Evolutionary conservation across 1,140 invertebrate species (phyloP).

Genomic region (Holcopasites calliopsidis): DNA sequence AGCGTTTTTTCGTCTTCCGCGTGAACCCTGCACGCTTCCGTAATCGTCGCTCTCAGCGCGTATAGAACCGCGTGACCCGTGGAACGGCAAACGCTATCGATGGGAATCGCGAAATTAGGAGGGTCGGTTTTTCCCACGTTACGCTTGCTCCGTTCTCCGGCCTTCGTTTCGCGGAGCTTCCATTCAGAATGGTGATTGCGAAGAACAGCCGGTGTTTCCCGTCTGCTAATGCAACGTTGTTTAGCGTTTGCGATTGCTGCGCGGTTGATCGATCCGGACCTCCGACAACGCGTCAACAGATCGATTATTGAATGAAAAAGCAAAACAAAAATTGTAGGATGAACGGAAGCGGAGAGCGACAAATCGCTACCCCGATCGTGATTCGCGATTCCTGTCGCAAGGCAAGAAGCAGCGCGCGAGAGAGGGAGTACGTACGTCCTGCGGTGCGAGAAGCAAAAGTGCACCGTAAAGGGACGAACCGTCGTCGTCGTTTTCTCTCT

Average conservation of each 20-base stretch:
- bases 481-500: constrained; percentile 12
- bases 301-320: too few relatives aligned
- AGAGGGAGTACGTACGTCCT: constrained; percentile 48
- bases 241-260: not conserved
- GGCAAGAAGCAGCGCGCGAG: constrained; percentile 21
- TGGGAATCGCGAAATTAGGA: not conserved
- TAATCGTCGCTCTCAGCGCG: too few relatives aligned
- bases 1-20: not conserved
- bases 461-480: not conserved
- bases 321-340: too few relatives aligned
- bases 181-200: not conserved
- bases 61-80: too few relatives aligned
- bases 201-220: not conserved
- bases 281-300: too few relatives aligned
- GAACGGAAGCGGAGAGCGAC: not conserved
- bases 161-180: not conserved
- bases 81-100: not conserved
- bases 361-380: constrained; percentile 25
- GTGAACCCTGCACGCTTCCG: too few relatives aligned
- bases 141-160: not conserved
- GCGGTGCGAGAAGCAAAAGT: constrained; percentile 14
- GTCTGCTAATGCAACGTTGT: not conserved
- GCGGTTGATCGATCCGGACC: too few relatives aligned
- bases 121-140: not conserved
- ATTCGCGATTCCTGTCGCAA: not conserved